phyloP scores from a whole-genome alignment of 2,888 invertebrate species.

The Kuschelorhynchus macadamiae region DNA sequence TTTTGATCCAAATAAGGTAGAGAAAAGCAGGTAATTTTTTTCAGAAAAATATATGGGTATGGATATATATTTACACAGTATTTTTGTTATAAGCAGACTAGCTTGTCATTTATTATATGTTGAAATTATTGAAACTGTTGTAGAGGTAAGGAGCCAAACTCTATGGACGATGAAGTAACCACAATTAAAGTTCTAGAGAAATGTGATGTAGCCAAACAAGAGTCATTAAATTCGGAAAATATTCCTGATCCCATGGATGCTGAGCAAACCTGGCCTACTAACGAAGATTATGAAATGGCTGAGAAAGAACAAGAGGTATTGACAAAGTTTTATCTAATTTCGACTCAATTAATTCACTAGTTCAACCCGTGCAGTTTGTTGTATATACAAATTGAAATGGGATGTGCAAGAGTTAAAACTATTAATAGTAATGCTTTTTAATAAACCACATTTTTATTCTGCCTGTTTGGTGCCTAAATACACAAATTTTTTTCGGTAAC shows the following conservation, averaged over 20 bases:
- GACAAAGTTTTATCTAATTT: not conserved
- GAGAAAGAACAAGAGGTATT: slow-evolving; percentile 70
- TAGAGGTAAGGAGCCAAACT: slow-evolving; percentile 70
- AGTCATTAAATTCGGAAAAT: slow-evolving; percentile 84
- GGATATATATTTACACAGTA: no score
- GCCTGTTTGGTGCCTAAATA: no score
- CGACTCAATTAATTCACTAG: not conserved
- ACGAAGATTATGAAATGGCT: slow-evolving; percentile 87
- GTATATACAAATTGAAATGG: no score
- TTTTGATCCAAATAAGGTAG: slow-evolving; percentile 78
- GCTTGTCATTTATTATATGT: no score
- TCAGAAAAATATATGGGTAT: no score
- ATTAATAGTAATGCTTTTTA: no score
- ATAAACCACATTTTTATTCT: no score
- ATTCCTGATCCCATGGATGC: slow-evolving; percentile 92
- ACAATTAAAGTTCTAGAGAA: slow-evolving; percentile 71
- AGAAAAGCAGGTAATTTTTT: slow-evolving; percentile 70
- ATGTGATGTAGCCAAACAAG: slow-evolving; percentile 79
- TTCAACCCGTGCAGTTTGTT: no score
- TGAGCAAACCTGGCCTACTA: slow-evolving; percentile 97
- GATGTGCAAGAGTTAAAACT: no score
- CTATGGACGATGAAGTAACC: slow-evolving; percentile 40
- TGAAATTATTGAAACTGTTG: no score
- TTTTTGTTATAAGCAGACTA: no score
- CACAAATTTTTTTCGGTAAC: no score